phyloP scores from a whole-genome alignment of 2,797 vertebrate genomes.

The Halcyon leucocephala region DNA sequence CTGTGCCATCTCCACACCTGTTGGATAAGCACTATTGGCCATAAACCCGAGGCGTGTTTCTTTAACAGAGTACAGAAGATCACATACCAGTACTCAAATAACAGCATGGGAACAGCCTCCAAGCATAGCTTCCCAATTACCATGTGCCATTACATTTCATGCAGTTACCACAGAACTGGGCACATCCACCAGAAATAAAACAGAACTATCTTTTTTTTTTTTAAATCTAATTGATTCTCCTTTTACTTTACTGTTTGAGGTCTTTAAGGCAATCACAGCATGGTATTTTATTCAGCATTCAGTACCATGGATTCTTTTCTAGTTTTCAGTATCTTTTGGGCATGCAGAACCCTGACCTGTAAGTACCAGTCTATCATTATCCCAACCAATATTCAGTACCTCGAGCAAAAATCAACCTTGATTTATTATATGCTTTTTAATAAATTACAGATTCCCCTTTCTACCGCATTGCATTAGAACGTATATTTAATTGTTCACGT shows the following conservation, averaged over 20 bases:
- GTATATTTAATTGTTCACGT: background rate
- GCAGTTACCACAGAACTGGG: background rate
- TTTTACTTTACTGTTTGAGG: background rate
- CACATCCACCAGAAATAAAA: background rate
- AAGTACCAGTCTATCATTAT: background rate
- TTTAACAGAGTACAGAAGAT: background rate
- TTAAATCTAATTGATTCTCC: background rate
- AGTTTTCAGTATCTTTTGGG: background rate
- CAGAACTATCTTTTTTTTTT: background rate
- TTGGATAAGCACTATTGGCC: background rate
- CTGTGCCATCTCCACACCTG: background rate
- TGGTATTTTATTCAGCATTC: background rate
- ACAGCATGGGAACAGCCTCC: background rate
- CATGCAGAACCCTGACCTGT: background rate
- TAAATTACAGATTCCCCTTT: background rate
- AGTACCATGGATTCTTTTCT: background rate
- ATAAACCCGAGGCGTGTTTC: background rate
- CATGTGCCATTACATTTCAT: background rate
- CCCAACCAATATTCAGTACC: background rate
- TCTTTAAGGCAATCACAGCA: background rate
- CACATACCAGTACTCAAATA: background rate
- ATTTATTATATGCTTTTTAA: background rate
- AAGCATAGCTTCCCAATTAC: background rate
- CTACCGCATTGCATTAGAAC: background rate
- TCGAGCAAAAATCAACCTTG: background rate